Percentiles rank a stretch among this genome's conserved stretches.
Evolutionary conservation across 92 coral and sea anemone species (phyloP).

Genomic region (Meandrina meandrites): DNA sequence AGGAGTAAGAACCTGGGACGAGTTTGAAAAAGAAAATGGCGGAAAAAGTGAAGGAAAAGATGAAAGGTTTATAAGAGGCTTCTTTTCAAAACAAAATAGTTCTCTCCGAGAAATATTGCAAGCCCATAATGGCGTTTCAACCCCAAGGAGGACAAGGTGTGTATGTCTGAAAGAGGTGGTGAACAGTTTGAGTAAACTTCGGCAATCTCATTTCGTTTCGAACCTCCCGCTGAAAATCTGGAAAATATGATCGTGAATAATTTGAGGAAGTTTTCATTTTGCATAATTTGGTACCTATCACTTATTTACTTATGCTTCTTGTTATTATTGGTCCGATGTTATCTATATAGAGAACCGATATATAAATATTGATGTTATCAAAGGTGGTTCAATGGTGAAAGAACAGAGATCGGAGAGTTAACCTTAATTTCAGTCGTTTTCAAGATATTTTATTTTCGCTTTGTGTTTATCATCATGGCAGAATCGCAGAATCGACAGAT

Average conservation of each 20-base stretch:
- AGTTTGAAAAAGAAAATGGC: constrained; percentile 41
- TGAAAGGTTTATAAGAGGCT: neutral
- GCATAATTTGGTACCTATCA: neutral
- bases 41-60: neutral
- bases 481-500: constrained; percentile 90
- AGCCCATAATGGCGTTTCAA: constrained; percentile 73
- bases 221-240: neutral
- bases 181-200: neutral
- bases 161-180: neutral
- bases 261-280: neutral
- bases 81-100: neutral
- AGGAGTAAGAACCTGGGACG: constrained; percentile 39
- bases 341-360: neutral
- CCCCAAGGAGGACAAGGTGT: constrained; percentile 69
- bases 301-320: neutral
- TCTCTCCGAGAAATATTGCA: neutral
- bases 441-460: neutral
- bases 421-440: neutral
- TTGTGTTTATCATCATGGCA: constrained; percentile 5
- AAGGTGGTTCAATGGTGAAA: too few relatives aligned
- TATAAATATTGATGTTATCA: neutral
- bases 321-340: neutral
- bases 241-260: too few relatives aligned
- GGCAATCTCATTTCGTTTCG: neutral
- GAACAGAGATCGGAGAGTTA: neutral